Conservation (phyloP, 1,140 invertebrate genomes). For the Latrodectus geometricus region DNA sequence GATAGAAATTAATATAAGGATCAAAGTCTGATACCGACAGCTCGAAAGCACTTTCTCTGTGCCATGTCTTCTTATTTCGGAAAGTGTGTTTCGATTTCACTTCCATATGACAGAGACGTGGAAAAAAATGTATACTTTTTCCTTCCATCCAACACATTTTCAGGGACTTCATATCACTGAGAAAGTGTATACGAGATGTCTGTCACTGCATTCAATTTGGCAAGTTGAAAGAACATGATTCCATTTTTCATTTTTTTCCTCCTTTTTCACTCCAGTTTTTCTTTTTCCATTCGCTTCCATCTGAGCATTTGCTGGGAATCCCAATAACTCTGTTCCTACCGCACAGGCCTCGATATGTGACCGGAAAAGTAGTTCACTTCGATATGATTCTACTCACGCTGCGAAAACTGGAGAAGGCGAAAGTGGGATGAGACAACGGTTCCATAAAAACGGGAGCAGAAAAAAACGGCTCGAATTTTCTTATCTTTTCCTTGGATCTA, state of each 20-base stretch:
- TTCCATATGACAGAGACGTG: too few species aligned
- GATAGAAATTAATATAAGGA: too few species aligned
- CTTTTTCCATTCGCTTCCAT: background rate
- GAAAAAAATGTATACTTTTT: too few species aligned
- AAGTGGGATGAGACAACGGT: background rate
- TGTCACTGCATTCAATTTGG: constrained; percentile 44
- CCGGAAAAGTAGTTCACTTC: constrained; percentile 26
- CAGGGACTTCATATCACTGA: background rate
- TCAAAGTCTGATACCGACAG: too few species aligned
- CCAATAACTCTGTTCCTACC: constrained; percentile 43
- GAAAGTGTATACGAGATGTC: constrained; percentile 16
- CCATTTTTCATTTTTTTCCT: constrained; percentile 3
- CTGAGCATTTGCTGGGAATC: background rate
- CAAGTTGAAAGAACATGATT: constrained; percentile 40
- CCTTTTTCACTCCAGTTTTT: constrained; percentile 10
- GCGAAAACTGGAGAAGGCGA: background rate
- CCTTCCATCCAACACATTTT: too few species aligned
- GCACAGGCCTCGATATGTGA: constrained; percentile 23
- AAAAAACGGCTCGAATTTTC: too few species aligned
- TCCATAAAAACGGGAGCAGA: background rate
- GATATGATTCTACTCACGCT: constrained; percentile 23
- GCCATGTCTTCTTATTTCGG: too few species aligned
- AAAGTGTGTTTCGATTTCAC: too few species aligned
- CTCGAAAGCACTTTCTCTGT: too few species aligned
- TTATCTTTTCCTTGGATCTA: too few species aligned